Conservation (phyloP, 2,113 vertebrate genomes). For the Fukomys damarensis region DNA sequence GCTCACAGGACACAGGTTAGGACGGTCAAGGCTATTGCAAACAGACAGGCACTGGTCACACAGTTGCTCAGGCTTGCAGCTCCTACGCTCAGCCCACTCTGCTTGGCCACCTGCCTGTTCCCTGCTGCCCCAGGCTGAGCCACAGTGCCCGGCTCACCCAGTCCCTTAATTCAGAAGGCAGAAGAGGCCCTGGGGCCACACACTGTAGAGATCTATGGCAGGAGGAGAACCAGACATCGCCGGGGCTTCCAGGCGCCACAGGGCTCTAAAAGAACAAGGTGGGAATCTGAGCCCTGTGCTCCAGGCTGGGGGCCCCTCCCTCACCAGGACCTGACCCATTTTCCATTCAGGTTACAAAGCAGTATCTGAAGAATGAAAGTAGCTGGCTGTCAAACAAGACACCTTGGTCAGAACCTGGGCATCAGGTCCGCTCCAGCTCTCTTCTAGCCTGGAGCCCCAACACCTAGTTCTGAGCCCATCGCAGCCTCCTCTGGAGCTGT, state of each 20-base stretch:
- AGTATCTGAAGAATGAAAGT: conserved; percentile 49
- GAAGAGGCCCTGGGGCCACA: not conserved
- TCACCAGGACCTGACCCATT: conserved; percentile 69
- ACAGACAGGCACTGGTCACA: conserved; percentile 85
- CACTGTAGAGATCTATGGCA: not conserved
- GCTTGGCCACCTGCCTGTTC: not conserved
- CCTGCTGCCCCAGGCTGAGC: not conserved
- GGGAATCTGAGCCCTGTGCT: conserved; percentile 63
- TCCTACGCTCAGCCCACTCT: not conserved
- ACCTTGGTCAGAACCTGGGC: not conserved
- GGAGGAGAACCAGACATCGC: not conserved
- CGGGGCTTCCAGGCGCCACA: not conserved
- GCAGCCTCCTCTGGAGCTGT: not conserved
- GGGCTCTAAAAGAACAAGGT: not conserved
- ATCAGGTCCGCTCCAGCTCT: not conserved
- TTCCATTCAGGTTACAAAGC: conserved; percentile 56
- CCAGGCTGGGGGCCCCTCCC: conserved; percentile 53
- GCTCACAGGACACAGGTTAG: conserved; percentile 71
- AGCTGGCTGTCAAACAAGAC: not conserved
- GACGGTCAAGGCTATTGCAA: conserved; percentile 83
- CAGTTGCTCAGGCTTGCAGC: not conserved
- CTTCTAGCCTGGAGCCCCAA: not conserved
- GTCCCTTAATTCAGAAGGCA: not conserved
- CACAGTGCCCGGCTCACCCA: not conserved
- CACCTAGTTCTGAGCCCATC: not conserved